Evolutionary conservation across 2,113 vertebrate genomes (phyloP), one percentile per base, ranked within the genome.

Genomic region (Channa maculata): DNA sequence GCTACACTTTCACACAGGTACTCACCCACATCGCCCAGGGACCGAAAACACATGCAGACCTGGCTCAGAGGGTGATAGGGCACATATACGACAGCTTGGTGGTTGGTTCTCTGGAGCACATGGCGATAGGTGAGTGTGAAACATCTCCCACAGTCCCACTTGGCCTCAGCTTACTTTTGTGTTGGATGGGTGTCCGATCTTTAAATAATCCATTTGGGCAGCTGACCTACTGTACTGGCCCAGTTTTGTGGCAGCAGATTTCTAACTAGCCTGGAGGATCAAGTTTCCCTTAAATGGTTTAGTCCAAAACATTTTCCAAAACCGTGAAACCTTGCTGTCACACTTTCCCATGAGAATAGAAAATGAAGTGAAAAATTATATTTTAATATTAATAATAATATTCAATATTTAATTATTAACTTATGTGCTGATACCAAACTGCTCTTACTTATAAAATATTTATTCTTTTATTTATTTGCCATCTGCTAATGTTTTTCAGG

Each of bases 61-160:
- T 92, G 45, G 8, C 71, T 1, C 75, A 75, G 24, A 86, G 86
- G 80, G 77, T 93, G 41, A 53, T 53, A 5, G 90, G 92, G 0
- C 88, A 89, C 15, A 34, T 91, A 77, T 92, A 89, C 14, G 92
- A 93, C 87, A 93, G 90, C 76, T 14, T 93, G 24, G 92, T 92
- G 73, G 84, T 63, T 0, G 92, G 92, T 10, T 63, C 71, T 3
- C 79, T 92, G 74, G 89, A 91, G 65, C 83, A 90, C 66, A 93
- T 93, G 92, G 92, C 90, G 0, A 81, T 81, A 85, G 90, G 92
- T 93, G 81, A 85, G 89, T 49, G 52, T 75, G 55, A n/a, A 69
- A 8, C 72, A 73, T 62, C 65, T 6, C 3, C 5, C 8, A 8
- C 44, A 41, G 5, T 14, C 54, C 36, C 34, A 44, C 15, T 50